Evolutionary conservation across 2,888 invertebrate genomes (phyloP), one percentile per base, ranked within the genome.

Genomic region (Tachina fera): DNA sequence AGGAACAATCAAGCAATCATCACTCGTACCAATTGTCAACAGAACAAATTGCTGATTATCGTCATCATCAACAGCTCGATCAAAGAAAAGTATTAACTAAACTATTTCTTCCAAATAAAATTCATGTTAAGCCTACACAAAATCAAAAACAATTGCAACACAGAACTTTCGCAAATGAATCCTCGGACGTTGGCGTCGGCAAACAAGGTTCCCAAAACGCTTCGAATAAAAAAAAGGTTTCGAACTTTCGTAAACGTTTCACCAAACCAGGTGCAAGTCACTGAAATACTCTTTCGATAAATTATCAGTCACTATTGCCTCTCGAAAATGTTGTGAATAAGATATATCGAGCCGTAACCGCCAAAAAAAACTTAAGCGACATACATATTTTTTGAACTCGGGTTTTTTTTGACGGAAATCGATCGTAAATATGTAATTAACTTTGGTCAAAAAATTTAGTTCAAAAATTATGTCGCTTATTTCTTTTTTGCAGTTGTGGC

Each of bases 61-160:
- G 77, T 72, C 77, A 83, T 51, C 22, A 77, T 19, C 82, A 76
- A 47, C 71, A 77, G 63, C 76, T 77, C 11, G 83, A 83, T 72
- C 77, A 77, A 47, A 56, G 83, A 67, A 83, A 83, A 22, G 83
- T 72, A 3, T 60, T 83, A 45, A 77, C 77, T 16, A 83, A 83
- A 77, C 45, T 83, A 8, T 83, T 77, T 72, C 49, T 83, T 39
- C 67, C 77, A 4, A 83, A 83, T 41, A 83, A 83, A 60, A 83
- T 83, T 0, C 65, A 83, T 14, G 51, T 77, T 3, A 72, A 83
- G n/a, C 45, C 83, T 14, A 77, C 41, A n/a, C 77, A 65, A 60
- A 41, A 47, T 4, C 71, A 71, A 45, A 76, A 83, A 49, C 77
- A 77, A 58, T 51, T 63, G 19, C 76, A 76, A n/a, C 19, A 16